phyloP scores from a whole-genome alignment of 2,797 vertebrate species.

The Chromobotia macracanthus region DNA sequence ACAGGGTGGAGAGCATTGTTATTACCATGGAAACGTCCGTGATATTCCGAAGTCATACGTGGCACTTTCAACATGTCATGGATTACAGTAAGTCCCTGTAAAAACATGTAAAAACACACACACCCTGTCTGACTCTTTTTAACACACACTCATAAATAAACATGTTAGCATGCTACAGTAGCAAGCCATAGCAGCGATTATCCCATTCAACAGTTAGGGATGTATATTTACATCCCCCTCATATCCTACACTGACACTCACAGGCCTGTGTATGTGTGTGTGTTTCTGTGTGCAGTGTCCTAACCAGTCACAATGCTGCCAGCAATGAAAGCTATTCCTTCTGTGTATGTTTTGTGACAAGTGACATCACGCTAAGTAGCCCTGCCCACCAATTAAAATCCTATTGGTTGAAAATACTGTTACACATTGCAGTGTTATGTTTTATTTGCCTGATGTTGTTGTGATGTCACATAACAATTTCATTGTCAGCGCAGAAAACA shows the following conservation, averaged over 20 bases:
- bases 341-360: no score
- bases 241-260: conserved; percentile 30
- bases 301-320: conserved; percentile 38
- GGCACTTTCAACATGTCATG: conserved; percentile 94
- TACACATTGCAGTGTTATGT: background rate
- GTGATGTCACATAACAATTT: no score
- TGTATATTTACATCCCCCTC: conserved; percentile 55
- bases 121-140: background rate
- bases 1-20: conserved; percentile 96
- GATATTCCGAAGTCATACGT: conserved; percentile 86
- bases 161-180: conserved; percentile 45
- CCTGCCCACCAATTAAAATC: background rate
- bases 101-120: background rate
- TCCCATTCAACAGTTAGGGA: conserved; percentile 67
- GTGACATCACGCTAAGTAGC: background rate
- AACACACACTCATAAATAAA: conserved; percentile 42
- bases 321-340: no score
- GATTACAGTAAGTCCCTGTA: conserved; percentile 91
- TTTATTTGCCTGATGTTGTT: no score
- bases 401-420: background rate
- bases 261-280: conserved; percentile 4
- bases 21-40: conserved; percentile 93
- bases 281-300: background rate
- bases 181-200: conserved; percentile 56
- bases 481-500: background rate